Evolutionary conservation across 2,888 invertebrate genomes (phyloP), one percentile per base, ranked within the genome.

Genomic region (Diarsia mendica): DNA sequence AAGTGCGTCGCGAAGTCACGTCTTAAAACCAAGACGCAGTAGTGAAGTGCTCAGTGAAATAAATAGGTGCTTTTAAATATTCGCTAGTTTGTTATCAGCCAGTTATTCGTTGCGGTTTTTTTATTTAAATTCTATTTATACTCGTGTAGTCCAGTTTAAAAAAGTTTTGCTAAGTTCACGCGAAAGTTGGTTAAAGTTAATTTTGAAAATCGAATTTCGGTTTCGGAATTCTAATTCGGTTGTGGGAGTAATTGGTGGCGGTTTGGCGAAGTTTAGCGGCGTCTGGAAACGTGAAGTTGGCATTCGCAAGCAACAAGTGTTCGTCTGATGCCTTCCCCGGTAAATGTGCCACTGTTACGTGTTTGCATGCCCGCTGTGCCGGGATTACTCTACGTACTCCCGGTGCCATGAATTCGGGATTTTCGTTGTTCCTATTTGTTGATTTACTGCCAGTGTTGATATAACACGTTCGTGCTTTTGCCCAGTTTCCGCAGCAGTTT

Each of bases 261-360:
- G 89, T 89, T 89, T 91, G 89, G 88, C 89, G 90, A 93, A 94
- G 93, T 93, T 93, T 87, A 79, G 88, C 89, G 89, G 82, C 90
- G 90, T 85, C 87, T 88, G 87, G 87, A 88, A 89, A 81, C 82
- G 91, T 89, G 90, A 93, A 94, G 93, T 95, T 95, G 92, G 93
- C 90, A 89, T 89, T 90, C 83, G 85, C 87, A 87, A 90, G 95
- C 96, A 96, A 96, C 96, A 96, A 95, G 96, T 96, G 95, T 93
- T 90, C 93, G 94, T 78, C 95, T 91, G 95, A 96, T 96, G 96
- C 93, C 90, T 93, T 93, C 90, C 92, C 93, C 93, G 96, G 96
- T 96, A 96, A 96, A 93, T 94, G 94, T 95, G 94, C 91, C 92
- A 94, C 91, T 94, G 93, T 94, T 94, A 94, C 93, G 91, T 92